These are phyloP conservation scores for Zosterops pallidus DNA, from an alignment of 2,113 vertebrate species.

Conservation along the genomic window DNA sequence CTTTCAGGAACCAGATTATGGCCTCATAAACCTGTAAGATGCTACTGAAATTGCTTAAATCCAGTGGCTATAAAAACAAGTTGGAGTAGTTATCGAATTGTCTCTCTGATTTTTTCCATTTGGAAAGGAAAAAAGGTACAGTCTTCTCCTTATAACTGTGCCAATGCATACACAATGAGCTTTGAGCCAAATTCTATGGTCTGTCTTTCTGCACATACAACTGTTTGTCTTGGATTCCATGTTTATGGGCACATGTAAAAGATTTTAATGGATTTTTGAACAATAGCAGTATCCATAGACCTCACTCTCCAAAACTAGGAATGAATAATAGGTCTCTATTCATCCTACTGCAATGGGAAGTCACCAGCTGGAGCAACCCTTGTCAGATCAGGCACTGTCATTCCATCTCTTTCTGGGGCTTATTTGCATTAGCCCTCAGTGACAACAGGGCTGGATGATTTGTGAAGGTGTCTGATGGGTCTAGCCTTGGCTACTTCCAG, in stretches of 20 bases:
- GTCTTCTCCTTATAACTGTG: background rate
- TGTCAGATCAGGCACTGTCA: background rate
- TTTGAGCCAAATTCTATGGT: background rate
- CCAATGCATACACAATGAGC: background rate
- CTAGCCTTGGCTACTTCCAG: background rate
- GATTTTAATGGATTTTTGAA: background rate
- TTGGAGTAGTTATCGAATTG: slow-evolving; percentile 62
- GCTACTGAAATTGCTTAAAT: slow-evolving; percentile 67
- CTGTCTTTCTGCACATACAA: accelerated
- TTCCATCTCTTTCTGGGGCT: background rate
- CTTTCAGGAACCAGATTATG: slow-evolving; percentile 66
- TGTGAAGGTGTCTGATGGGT: background rate
- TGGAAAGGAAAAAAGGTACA: slow-evolving; percentile 47
- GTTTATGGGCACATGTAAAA: accelerated
- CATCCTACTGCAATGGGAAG: background rate
- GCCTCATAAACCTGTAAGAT: slow-evolving; percentile 56
- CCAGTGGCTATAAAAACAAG: slow-evolving; percentile 63
- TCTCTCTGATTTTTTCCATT: slow-evolving; percentile 57
- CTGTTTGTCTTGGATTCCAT: background rate
- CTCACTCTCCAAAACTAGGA: background rate
- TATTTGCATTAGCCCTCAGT: accelerated
- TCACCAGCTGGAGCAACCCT: background rate
- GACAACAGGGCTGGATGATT: background rate
- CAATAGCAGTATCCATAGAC: accelerated
- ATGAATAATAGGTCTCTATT: background rate